Evolutionary conservation across 2,113 vertebrate genomes (phyloP).

Genomic region (Mus spicilegus): DNA sequence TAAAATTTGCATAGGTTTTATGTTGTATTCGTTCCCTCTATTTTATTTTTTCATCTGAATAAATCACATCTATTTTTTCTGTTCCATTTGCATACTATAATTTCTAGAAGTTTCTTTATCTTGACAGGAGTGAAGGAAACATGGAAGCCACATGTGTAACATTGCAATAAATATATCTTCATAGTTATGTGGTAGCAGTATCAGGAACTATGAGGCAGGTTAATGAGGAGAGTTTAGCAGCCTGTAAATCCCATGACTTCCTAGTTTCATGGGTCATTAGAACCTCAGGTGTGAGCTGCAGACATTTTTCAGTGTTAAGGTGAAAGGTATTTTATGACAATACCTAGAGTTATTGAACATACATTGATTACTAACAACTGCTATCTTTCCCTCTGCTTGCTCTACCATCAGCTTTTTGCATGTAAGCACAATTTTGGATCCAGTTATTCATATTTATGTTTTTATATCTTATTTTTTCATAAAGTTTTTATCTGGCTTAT

Average conservation of each 20-base stretch:
- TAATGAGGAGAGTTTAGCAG: conserved; percentile 21
- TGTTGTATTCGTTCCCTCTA: conserved; percentile 29
- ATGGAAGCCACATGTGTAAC: conserved; percentile 8
- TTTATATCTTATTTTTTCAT: conserved; percentile 65
- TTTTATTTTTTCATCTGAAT: conserved; percentile 44
- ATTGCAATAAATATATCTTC: conserved; percentile 7
- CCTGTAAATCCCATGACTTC: conserved; percentile 70
- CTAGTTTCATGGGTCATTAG: conserved; percentile 46
- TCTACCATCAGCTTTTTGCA: conserved; percentile 28
- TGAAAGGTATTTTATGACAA: conserved; percentile 8
- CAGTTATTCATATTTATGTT: conserved; percentile 42
- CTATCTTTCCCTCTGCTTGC: conserved; percentile 55
- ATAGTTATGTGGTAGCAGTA: not conserved
- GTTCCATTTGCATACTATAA: conserved; percentile 14
- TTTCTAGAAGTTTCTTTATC: not conserved
- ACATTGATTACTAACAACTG: conserved; percentile 58
- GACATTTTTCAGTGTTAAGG: conserved; percentile 15
- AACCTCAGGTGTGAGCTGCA: not conserved
- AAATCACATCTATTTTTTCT: conserved; percentile 35
- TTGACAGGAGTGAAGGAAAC: conserved; percentile 49
- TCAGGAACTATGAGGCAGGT: not conserved
- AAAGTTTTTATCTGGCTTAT: conserved; percentile 74
- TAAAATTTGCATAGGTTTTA: not conserved
- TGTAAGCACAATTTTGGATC: conserved; percentile 47
- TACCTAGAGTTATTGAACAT: conserved; percentile 23